Percentiles rank a stretch among this genome's conserved stretches.
Evolutionary conservation across 2,888 invertebrate genomes (phyloP).

Genomic region (Polydrusus tereticollis): DNA sequence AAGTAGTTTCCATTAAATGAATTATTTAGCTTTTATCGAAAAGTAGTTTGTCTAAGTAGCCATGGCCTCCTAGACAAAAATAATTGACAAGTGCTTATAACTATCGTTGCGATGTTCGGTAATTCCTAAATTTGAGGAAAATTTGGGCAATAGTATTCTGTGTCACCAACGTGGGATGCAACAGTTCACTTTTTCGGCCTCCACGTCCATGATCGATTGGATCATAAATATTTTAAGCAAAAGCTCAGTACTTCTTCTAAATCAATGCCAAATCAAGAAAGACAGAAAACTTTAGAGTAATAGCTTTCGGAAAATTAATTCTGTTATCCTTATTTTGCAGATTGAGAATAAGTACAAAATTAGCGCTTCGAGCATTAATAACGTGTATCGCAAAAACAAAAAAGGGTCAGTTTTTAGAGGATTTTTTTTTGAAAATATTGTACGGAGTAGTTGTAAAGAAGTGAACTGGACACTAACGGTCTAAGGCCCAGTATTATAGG

Average conservation of each 20-base stretch:
- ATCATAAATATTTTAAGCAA: constrained; percentile 54
- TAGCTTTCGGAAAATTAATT: constrained; percentile 64
- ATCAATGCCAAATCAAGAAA: constrained; percentile 69
- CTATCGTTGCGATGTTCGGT: neutral
- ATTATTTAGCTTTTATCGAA: neutral
- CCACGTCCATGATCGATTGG: constrained; percentile 57
- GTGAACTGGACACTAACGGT: constrained; percentile 63
- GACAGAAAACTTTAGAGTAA: constrained; percentile 62
- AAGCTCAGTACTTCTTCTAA: constrained; percentile 71
- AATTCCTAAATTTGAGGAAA: constrained; percentile 3
- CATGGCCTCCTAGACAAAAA: neutral
- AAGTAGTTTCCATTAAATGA: no score
- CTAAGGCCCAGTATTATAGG: constrained; percentile 49
- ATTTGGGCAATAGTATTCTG: constrained; percentile 35
- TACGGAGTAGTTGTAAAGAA: constrained; percentile 62
- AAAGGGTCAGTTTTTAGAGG: constrained; percentile 91
- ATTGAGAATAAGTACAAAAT: constrained; percentile 99
- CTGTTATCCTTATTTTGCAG: constrained; percentile 93
- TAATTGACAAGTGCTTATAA: constrained; percentile 9
- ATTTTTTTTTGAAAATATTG: constrained; percentile 35
- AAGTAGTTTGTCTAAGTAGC: neutral
- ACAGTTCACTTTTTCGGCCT: constrained; percentile 66
- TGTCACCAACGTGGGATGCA: constrained; percentile 60
- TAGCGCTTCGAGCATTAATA: constrained; percentile 98
- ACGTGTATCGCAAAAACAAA: constrained; percentile 99